Evolutionary conservation across 2,888 invertebrate genomes (phyloP).

Genomic region (Pyrocoelia pectoralis): DNA sequence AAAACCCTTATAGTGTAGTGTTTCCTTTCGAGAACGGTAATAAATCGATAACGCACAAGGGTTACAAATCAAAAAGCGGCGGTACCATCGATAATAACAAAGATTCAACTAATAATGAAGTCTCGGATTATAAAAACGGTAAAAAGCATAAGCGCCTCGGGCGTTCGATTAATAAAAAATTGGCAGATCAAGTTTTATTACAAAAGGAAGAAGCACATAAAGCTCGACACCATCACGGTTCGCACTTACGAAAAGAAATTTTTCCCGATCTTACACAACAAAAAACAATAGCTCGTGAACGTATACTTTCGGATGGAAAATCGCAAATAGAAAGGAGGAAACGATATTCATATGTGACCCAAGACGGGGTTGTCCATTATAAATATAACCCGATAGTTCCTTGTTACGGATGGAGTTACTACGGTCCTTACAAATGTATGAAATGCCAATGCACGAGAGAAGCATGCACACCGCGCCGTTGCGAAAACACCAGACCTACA

Average conservation of each 20-base stretch:
- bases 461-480: slow-evolving; percentile 21
- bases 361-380: slow-evolving; percentile 39
- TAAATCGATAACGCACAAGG: slow-evolving; percentile 11
- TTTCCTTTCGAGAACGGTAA: background rate
- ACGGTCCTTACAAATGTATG: slow-evolving; percentile 26
- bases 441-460: slow-evolving; percentile 25
- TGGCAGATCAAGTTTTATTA: slow-evolving; percentile 12
- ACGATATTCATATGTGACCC: slow-evolving; percentile 39
- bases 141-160: slow-evolving; percentile 23
- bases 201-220: slow-evolving; percentile 20
- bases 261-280: background rate
- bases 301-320: slow-evolving; percentile 16
- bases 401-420: slow-evolving; percentile 37
- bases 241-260: background rate
- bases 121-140: slow-evolving; percentile 16
- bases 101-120: slow-evolving; percentile 19
- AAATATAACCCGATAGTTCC: slow-evolving; percentile 32
- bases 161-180: slow-evolving; percentile 31
- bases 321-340: slow-evolving; percentile 32
- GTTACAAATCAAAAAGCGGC: slow-evolving; percentile 16
- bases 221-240: slow-evolving; percentile 21
- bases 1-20: background rate
- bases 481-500: slow-evolving; percentile 16
- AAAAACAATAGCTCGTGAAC: slow-evolving; percentile 15
- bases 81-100: slow-evolving; percentile 18